Base-by-base conservation (phyloP, 2,888 invertebrate species). In the Agelastica alni region DNA sequence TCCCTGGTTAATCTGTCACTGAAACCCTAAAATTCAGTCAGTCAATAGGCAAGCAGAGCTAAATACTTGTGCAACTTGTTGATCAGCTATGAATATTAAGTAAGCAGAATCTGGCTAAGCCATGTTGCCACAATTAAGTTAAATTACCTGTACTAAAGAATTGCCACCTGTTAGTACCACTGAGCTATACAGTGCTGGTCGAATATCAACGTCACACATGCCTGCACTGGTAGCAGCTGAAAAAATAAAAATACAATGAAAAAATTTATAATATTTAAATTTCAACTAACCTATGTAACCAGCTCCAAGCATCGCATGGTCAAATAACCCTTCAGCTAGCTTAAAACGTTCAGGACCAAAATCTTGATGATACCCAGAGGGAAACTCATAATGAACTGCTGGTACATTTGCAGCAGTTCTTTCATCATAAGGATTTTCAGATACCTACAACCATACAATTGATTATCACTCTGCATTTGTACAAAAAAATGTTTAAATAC, bases 131-230 rank as follows among this genome's bases (percentile, higher is more conserved):
- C n/a, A n/a, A n/a, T n/a, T n/a, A n/a, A n/a, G 26, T 2, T 3
- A 16, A 45, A 55, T 63, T 75, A 82, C 91, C 75, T 89, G 89
- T 53, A 95, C 82, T 56, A 94, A 81, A 1, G 96, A 93, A 74
- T 93, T 96, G 16, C 99, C 99, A 47, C 96, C 99, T 53, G 95
- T 95, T 18, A 95, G 88, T 56, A 98, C 93, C 34, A 99, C 95
- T 45, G 92, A 91, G 64, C 93, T 94, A 80, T 97, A 99, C 51
- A 99, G 81, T 48, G 96, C 95, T 1, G 97, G 91, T 69, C 98
- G 83, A 2, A 98, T 93, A 79, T 99, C 99, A 42, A 97, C 95
- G 77, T 99, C 99, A 77, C 97, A 97, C 86, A 96, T 95, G 13
- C 93, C 93, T 10, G 93, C 92, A 74, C 93, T 92, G 1, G 93